Evolutionary conservation across 2,113 vertebrate species (phyloP).

Genomic region (Dasyprocta punctata): DNA sequence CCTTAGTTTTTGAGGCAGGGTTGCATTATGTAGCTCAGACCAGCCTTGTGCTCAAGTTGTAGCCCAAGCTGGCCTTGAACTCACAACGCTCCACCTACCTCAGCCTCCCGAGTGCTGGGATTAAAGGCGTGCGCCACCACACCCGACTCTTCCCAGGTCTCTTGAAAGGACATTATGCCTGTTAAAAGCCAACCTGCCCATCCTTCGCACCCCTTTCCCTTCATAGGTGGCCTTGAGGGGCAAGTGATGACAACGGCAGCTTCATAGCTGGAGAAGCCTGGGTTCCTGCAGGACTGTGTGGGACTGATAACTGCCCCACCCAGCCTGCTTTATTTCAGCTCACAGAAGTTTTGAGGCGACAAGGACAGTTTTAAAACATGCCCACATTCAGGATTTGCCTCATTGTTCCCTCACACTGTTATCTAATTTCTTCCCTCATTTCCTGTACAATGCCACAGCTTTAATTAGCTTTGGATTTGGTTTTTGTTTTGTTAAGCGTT

Average conservation of each 20-base stretch:
- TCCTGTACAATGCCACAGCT: neutral
- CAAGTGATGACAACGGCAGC: neutral
- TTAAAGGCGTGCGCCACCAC: neutral
- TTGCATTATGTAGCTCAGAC: neutral
- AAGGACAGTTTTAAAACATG: neutral
- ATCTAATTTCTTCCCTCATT: neutral
- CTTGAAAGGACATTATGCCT: neutral
- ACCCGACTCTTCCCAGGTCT: neutral
- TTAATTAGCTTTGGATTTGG: neutral
- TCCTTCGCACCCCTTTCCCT: neutral
- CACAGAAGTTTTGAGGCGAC: neutral
- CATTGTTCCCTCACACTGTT: too few relatives aligned
- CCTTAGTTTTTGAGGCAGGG: too few relatives aligned
- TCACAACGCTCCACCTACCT: neutral
- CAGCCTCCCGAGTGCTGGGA: neutral
- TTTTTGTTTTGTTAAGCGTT: neutral
- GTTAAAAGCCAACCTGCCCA: neutral
- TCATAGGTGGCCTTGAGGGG: neutral
- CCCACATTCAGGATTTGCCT: neutral
- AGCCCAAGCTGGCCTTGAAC: neutral
- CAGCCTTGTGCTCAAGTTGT: too few relatives aligned
- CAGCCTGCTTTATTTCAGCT: neutral
- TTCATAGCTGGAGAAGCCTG: neutral
- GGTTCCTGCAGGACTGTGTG: neutral
- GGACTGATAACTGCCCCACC: neutral